Evolutionary conservation across 1,140 invertebrate species (phyloP).

Genomic region (Aphaenogaster floridana): DNA sequence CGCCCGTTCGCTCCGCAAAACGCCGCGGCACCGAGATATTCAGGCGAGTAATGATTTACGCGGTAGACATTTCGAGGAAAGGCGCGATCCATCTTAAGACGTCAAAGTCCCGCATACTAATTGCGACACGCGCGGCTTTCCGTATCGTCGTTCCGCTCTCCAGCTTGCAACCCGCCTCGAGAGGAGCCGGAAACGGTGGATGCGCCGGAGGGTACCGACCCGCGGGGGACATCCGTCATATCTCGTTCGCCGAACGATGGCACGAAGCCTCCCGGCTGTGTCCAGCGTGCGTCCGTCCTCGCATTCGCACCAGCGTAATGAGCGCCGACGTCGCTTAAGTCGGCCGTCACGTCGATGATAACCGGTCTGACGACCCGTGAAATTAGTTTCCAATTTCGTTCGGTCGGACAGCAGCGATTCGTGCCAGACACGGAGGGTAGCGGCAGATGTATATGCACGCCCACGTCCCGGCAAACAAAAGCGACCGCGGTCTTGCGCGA

Average conservation of each 20-base stretch:
- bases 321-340: conserved; percentile 40
- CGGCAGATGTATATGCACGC: neutral
- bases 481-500: conserved; percentile 6
- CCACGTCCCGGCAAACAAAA: conserved; percentile 23
- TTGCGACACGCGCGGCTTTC: conserved; percentile 11
- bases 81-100: conserved; percentile 45
- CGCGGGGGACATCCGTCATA: conserved; percentile 33
- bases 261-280: neutral
- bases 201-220: conserved; percentile 9
- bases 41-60: conserved; percentile 31
- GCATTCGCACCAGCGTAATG: conserved; percentile 11
- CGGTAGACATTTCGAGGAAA: conserved; percentile 25
- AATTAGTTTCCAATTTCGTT: conserved; percentile 62
- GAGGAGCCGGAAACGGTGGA: neutral
- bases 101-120: conserved; percentile 50
- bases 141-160: neutral
- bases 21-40: neutral
- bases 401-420: neutral
- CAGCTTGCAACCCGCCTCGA: no score
- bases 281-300: neutral
- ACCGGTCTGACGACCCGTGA: conserved; percentile 41
- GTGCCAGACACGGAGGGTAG: neutral
- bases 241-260: neutral
- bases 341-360: conserved; percentile 45
- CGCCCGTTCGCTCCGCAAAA: conserved; percentile 30